phyloP scores from a whole-genome alignment of 2,113 vertebrate genomes.

The Tupaia tana region DNA sequence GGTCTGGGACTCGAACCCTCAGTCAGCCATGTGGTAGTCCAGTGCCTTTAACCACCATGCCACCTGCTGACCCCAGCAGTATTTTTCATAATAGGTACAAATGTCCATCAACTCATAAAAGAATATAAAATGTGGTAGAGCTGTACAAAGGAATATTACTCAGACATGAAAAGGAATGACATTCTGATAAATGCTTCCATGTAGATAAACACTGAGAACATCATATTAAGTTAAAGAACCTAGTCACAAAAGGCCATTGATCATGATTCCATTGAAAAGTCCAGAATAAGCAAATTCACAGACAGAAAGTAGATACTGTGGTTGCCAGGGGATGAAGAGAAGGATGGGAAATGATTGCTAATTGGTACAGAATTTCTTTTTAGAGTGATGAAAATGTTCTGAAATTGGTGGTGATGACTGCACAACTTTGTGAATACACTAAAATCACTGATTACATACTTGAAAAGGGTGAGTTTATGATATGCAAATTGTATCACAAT shows the following conservation, averaged over 20 bases:
- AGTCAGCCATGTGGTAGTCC: too few relatives aligned
- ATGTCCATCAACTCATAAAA: background rate
- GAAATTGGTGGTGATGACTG: background rate
- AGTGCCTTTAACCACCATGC: too few relatives aligned
- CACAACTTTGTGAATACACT: background rate
- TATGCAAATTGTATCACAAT: background rate
- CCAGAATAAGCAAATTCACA: background rate
- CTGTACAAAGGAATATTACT: background rate
- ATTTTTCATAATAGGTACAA: background rate
- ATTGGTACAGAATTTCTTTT: background rate
- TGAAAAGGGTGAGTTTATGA: background rate
- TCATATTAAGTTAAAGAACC: background rate
- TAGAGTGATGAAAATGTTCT: background rate
- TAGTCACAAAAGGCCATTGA: background rate
- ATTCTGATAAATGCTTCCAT: background rate
- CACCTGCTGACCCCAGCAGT: too few relatives aligned
- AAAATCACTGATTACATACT: background rate
- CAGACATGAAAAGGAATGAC: background rate
- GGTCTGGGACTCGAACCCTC: too few relatives aligned
- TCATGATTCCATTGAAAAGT: background rate
- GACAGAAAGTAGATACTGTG: background rate
- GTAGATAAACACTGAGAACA: background rate
- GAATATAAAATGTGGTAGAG: rapidly evolving
- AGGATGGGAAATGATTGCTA: background rate
- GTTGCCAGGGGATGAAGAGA: too few relatives aligned